Conservation (phyloP, 2,797 vertebrate genomes). For the Alectoris magna region DNA sequence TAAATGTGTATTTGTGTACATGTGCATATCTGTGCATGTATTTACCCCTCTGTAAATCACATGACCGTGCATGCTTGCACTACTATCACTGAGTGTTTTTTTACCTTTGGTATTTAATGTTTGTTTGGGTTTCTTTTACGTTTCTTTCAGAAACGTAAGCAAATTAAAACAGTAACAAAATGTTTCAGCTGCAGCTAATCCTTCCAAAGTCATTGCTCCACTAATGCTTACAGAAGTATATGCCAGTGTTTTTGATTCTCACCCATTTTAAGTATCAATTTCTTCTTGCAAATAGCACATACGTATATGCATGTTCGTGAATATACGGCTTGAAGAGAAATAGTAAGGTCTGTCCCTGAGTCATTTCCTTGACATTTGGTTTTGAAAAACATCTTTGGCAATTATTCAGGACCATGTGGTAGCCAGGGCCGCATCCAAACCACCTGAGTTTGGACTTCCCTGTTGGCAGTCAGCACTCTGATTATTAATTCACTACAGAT, state of each 20-base stretch:
- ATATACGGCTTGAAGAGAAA: neutral
- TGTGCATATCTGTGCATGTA: neutral
- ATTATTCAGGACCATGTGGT: neutral
- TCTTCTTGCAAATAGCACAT: neutral
- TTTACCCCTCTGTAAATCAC: no score
- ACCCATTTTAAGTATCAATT: neutral
- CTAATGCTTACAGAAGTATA: neutral
- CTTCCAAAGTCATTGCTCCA: neutral
- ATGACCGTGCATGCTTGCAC: no score
- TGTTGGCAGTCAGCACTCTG: conserved; percentile 13
- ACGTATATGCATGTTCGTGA: neutral
- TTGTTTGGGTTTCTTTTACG: neutral
- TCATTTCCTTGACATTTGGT: conserved; percentile 3
- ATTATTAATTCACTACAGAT: conserved; percentile 41
- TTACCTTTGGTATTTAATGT: neutral
- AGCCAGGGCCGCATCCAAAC: conserved; percentile 8
- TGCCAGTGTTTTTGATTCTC: neutral
- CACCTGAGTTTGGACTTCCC: conserved; percentile 36
- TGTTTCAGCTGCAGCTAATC: neutral
- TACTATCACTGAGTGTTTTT: neutral
- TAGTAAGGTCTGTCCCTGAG: neutral
- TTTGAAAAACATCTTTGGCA: conserved; percentile 10
- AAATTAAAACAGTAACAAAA: neutral
- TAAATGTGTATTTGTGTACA: fast-evolving
- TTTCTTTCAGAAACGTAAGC: neutral